Percentiles rank a stretch among this genome's conserved stretches.
Conservation (phyloP, 2,888 invertebrate genomes). For the Cheilosia vulpina region DNA sequence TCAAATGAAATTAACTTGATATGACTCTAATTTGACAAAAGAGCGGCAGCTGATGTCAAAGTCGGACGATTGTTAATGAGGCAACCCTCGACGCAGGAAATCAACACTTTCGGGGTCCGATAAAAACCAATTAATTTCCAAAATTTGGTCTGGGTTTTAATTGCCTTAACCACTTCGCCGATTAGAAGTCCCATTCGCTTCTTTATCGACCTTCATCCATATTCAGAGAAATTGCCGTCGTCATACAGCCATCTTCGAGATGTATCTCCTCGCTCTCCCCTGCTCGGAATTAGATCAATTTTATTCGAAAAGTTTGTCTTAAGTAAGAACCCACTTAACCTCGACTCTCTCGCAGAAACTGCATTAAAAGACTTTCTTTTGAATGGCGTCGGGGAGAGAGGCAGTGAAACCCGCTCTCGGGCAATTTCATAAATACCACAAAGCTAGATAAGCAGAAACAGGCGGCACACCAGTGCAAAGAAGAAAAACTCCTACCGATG, state of each 20-base stretch:
- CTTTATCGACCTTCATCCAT: constrained; percentile 50
- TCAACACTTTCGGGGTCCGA: constrained; percentile 62
- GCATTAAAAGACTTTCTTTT: constrained; percentile 43
- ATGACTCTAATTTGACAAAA: constrained; percentile 71
- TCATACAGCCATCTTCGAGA: constrained; percentile 42
- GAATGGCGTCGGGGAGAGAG: neutral
- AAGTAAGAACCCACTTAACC: constrained; percentile 71
- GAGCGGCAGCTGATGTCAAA: constrained; percentile 57
- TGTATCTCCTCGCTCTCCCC: neutral
- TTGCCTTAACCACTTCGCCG: constrained; percentile 41
- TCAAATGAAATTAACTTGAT: constrained; percentile 70
- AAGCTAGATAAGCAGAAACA: constrained; percentile 55
- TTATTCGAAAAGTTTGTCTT: constrained; percentile 73
- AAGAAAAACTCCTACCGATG: constrained; percentile 23
- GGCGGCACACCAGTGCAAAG: constrained; percentile 9
- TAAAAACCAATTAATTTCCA: constrained; percentile 67
- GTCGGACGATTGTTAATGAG: constrained; percentile 32
- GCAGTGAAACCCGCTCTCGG: constrained; percentile 21
- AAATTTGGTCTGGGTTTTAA: constrained; percentile 63
- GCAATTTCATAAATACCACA: constrained; percentile 69
- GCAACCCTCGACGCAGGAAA: constrained; percentile 57
- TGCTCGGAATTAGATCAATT: constrained; percentile 62
- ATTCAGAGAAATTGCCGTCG: constrained; percentile 50
- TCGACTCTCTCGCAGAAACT: constrained; percentile 41
- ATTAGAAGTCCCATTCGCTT: constrained; percentile 32